Percentiles rank a stretch among this genome's conserved stretches.
Evolutionary conservation across 2,113 vertebrate genomes (phyloP).

Genomic region (Piprites chloris): DNA sequence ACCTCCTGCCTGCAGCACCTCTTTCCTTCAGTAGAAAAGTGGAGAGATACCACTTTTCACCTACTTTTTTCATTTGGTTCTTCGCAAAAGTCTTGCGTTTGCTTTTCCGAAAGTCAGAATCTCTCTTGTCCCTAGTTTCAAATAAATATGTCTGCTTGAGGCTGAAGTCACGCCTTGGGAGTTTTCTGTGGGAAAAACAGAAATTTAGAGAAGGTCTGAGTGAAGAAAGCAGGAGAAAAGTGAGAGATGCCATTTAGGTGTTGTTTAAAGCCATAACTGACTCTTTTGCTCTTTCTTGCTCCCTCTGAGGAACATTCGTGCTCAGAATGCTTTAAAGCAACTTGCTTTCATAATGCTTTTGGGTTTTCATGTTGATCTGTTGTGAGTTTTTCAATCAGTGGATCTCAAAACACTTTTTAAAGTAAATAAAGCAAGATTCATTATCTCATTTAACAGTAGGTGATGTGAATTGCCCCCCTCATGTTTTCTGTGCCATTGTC

Average conservation of each 20-base stretch:
- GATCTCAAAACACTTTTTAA: not conserved
- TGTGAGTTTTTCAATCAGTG: not conserved
- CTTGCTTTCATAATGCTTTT: not conserved
- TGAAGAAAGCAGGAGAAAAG: not conserved
- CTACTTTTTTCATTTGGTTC: not conserved
- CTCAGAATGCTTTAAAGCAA: not conserved
- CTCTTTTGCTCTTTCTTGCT: not conserved
- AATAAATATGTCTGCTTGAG: not conserved
- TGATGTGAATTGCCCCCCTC: not conserved
- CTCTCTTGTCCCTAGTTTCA: not conserved
- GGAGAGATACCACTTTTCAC: fast-evolving
- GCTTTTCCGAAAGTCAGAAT: not conserved
- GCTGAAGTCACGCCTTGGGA: not conserved
- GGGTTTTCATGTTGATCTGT: not conserved
- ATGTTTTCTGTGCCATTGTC: not conserved
- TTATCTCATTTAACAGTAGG: not conserved
- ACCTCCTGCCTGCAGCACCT: not conserved
- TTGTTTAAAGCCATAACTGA: not conserved
- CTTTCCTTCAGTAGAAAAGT: not conserved
- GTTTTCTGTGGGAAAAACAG: not conserved
- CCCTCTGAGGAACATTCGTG: not conserved
- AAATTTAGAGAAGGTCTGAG: not conserved
- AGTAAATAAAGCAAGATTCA: not conserved
- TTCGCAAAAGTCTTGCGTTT: not conserved
- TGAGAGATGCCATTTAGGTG: not conserved